A percentile compares a stretch with the other conserved stretches of the same genome.
These are phyloP conservation scores for Eulemur rubriventer DNA, from an alignment of 2,797 vertebrate species.

Conservation along the genomic window DNA sequence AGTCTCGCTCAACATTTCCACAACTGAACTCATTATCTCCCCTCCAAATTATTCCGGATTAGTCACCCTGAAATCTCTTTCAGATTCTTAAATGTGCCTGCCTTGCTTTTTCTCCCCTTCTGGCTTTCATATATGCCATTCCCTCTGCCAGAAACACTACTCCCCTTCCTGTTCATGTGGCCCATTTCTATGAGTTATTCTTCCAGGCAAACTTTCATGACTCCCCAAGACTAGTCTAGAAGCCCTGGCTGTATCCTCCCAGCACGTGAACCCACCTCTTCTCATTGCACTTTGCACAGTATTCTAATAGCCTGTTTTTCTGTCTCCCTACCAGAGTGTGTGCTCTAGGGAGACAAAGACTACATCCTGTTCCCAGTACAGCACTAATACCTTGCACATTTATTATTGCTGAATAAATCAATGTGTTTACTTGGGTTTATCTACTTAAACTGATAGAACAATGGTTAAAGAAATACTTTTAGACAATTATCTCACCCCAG, in stretches of 20 bases:
- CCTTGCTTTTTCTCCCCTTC: not conserved
- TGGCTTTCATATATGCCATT: not conserved
- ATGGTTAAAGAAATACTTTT: not conserved
- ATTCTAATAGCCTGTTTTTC: not conserved
- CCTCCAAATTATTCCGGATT: not conserved
- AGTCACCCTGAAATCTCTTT: slow-evolving; percentile 11
- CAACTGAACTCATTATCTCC: not conserved
- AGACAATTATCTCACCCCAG: not conserved
- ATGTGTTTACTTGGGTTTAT: not conserved
- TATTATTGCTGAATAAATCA: not conserved
- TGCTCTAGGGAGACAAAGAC: not conserved
- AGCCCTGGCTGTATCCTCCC: not conserved
- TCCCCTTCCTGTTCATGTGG: not conserved
- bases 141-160: not conserved
- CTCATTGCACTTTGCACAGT: not conserved
- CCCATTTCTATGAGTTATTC: not conserved
- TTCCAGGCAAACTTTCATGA: not conserved
- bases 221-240: not conserved
- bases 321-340: not conserved
- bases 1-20: not conserved
- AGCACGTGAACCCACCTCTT: not conserved
- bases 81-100: not conserved
- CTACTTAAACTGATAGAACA: not conserved
- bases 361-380: not conserved
- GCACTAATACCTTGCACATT: not conserved